Percentiles rank a stretch among this genome's conserved stretches.
These are phyloP conservation scores for Monochamus saltuarius DNA, from an alignment of 1,140 invertebrate genomes.

Conservation along the genomic window DNA sequence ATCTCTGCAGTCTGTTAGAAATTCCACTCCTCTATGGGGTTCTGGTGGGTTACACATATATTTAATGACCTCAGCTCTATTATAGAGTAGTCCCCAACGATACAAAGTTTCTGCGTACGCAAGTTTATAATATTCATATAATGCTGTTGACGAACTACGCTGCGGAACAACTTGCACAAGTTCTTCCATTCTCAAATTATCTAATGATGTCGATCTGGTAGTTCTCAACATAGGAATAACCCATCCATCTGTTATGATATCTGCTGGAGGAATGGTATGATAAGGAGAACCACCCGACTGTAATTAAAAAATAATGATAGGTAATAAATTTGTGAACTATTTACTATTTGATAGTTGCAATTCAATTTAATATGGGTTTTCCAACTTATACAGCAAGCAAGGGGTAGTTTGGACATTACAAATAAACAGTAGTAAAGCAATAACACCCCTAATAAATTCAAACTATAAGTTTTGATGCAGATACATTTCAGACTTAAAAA, in stretches of 20 bases:
- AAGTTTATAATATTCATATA: slow-evolving; percentile 86
- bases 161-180: slow-evolving; percentile 17
- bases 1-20: slow-evolving; percentile 71
- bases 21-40: slow-evolving; percentile 70
- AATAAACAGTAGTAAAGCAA: too few relatives aligned
- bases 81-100: slow-evolving; percentile 76
- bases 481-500: too few relatives aligned
- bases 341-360: not conserved
- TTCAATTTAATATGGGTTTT: not conserved
- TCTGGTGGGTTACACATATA: slow-evolving; percentile 63
- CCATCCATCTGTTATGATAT: slow-evolving; percentile 78
- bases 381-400: too few relatives aligned
- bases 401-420: too few relatives aligned
- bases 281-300: slow-evolving; percentile 76
- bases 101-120: slow-evolving; percentile 88
- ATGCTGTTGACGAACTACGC: slow-evolving; percentile 43
- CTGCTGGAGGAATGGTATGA: slow-evolving; percentile 85
- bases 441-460: too few relatives aligned
- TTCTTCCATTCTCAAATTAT: slow-evolving; percentile 61
- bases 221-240: slow-evolving; percentile 56
- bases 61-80: slow-evolving; percentile 80
- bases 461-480: too few relatives aligned
- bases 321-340: too few relatives aligned
- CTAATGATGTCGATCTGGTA: slow-evolving; percentile 75
- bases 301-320: slow-evolving; percentile 12